A percentile compares a stretch with the other conserved stretches of the same genome.
phyloP scores from a whole-genome alignment of 30 jellyfish, hydroid and myxozoan species.

The Morbakka virulenta region DNA sequence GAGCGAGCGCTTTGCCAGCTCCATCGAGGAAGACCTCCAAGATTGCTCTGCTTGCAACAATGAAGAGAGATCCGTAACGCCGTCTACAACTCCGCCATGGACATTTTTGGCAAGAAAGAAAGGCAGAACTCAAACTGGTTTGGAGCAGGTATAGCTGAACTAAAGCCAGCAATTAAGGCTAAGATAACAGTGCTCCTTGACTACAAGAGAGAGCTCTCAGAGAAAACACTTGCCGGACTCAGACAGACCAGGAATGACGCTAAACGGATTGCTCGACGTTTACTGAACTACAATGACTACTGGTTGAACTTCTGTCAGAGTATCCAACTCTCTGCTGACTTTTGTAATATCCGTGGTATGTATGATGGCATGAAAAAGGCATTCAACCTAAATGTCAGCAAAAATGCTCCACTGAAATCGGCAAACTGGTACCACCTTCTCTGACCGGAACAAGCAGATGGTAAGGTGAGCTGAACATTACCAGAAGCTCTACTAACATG shows the following conservation, averaged over 20 bases:
- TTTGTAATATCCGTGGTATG: conserved; percentile 12
- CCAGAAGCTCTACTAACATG: conserved; percentile 1
- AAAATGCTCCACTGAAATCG: not conserved
- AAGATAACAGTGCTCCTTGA: too few relatives aligned
- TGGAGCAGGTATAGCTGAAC: too few relatives aligned
- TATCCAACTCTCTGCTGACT: conserved; percentile 1
- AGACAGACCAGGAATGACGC: not conserved
- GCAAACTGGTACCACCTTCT: not conserved
- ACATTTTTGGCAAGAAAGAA: too few relatives aligned
- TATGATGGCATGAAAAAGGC: conserved; percentile 23
- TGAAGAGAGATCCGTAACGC: not conserved
- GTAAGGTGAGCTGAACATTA: conserved; percentile 51
- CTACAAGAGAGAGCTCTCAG: too few relatives aligned
- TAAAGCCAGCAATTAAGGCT: too few relatives aligned
- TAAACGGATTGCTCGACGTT: not conserved
- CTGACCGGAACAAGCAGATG: conserved; percentile 13
- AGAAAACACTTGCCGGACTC: too few relatives aligned
- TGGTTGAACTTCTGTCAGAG: conserved; percentile 12
- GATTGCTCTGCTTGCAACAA: not conserved
- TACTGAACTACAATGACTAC: conserved; percentile 4
- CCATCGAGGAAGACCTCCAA: too few relatives aligned
- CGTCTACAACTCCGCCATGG: too few relatives aligned
- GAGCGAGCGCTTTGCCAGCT: too few relatives aligned
- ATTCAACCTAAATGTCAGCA: not conserved
- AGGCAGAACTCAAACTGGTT: too few relatives aligned